These are phyloP conservation scores for Aviceda subcristata DNA, from an alignment of 2,113 vertebrate species.

Conservation along the genomic window DNA sequence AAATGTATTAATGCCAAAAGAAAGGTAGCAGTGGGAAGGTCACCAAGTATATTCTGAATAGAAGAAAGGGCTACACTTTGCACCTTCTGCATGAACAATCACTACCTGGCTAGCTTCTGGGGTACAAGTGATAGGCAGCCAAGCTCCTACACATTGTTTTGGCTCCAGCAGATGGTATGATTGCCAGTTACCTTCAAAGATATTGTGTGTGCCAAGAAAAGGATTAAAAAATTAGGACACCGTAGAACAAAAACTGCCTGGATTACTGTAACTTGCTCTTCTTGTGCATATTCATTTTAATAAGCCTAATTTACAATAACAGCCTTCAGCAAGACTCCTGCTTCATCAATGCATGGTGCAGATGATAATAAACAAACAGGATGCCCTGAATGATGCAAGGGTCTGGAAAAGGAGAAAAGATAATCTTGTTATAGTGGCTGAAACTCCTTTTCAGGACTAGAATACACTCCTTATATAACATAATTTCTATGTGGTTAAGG, in stretches of 20 bases:
- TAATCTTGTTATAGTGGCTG: not conserved
- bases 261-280: not conserved
- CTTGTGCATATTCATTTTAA: not conserved
- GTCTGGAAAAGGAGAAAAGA: not conserved
- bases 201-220: not conserved
- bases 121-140: not conserved
- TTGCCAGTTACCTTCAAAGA: not conserved
- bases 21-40: not conserved
- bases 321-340: not conserved
- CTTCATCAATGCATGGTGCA: rapidly evolving
- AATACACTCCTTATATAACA: not conserved
- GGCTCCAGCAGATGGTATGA: not conserved
- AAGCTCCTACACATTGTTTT: not conserved
- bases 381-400: not conserved
- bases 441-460: not conserved
- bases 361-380: not conserved
- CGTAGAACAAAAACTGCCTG: not conserved
- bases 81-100: not conserved
- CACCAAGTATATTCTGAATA: not conserved
- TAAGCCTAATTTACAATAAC: not conserved
- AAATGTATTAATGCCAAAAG: not conserved
- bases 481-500: not conserved
- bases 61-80: not conserved
- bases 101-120: not conserved
- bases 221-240: not conserved